Percentiles rank a stretch among this genome's conserved stretches.
These are phyloP conservation scores for Pangasius larnaudii DNA, from an alignment of 2,797 vertebrate species.

Conservation along the genomic window DNA sequence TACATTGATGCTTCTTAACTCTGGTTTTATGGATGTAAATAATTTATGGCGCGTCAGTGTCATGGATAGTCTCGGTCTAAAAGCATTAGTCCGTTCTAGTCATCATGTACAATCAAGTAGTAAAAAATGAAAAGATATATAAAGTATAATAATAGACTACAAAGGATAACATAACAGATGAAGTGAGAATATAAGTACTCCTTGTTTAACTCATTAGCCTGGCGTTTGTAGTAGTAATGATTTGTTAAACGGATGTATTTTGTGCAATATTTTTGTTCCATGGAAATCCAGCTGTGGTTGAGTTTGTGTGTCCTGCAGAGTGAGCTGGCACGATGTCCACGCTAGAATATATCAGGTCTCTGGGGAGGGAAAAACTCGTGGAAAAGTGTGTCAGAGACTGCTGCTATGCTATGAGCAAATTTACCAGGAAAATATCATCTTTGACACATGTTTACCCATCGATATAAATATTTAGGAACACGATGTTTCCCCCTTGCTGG, in stretches of 20 bases:
- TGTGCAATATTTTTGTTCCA: slow-evolving; percentile 10
- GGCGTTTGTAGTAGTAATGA: background rate
- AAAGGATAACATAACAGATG: background rate
- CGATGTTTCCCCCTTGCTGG: slow-evolving; percentile 46
- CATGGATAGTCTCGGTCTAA: background rate
- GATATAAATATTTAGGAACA: slow-evolving; percentile 63
- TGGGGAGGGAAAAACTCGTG: slow-evolving; percentile 21
- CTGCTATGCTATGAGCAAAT: background rate
- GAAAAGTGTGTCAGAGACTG: slow-evolving; percentile 35
- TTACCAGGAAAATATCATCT: slow-evolving; percentile 51
- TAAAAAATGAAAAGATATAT: background rate
- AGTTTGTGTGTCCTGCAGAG: slow-evolving; percentile 37
- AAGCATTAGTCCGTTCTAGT: background rate
- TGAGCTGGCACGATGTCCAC: slow-evolving; percentile 38
- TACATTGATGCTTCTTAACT: background rate
- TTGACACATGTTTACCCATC: slow-evolving; percentile 58
- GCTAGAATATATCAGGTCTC: slow-evolving; percentile 47
- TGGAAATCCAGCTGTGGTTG: slow-evolving; percentile 32
- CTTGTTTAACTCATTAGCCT: background rate
- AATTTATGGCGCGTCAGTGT: background rate
- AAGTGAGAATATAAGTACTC: background rate
- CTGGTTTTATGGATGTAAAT: background rate
- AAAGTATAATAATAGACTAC: background rate
- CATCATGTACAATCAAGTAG: background rate
- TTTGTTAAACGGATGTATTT: slow-evolving; percentile 3